A percentile compares a stretch with the other conserved stretches of the same genome.
Evolutionary conservation across 2,888 invertebrate species (phyloP).

Genomic region (Seira sanloemensis): DNA sequence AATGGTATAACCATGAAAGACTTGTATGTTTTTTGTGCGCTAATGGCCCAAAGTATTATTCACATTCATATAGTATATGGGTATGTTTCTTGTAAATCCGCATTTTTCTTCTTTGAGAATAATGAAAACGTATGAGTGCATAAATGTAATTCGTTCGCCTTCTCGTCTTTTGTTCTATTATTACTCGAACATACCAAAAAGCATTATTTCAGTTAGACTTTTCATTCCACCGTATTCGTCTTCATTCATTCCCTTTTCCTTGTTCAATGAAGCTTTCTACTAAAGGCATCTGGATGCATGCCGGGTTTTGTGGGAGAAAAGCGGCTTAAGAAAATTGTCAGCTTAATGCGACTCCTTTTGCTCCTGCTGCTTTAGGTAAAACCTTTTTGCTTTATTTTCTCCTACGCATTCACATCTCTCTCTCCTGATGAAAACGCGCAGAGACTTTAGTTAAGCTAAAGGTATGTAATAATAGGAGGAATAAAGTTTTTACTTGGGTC

Average conservation of each 20-base stretch:
- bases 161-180: constrained; percentile 27
- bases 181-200: constrained; percentile 9
- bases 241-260: constrained; percentile 15
- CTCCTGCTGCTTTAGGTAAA: constrained; percentile 10
- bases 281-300: constrained; percentile 47
- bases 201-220: constrained; percentile 18
- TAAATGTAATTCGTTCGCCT: constrained; percentile 26
- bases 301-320: constrained; percentile 54
- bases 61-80: background rate
- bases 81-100: constrained; percentile 9
- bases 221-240: constrained; percentile 17
- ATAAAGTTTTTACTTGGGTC: background rate
- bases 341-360: constrained; percentile 41
- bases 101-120: constrained; percentile 18
- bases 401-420: background rate
- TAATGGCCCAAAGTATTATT: background rate
- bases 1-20: background rate
- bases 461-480: constrained; percentile 15
- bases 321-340: constrained; percentile 59
- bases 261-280: constrained; percentile 32
- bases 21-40: background rate
- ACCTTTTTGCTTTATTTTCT: constrained; percentile 23
- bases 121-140: constrained; percentile 32
- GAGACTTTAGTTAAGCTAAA: constrained; percentile 11
- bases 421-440: background rate